Conservation (phyloP, 2,888 invertebrate species). For the Conus canariensis region DNA sequence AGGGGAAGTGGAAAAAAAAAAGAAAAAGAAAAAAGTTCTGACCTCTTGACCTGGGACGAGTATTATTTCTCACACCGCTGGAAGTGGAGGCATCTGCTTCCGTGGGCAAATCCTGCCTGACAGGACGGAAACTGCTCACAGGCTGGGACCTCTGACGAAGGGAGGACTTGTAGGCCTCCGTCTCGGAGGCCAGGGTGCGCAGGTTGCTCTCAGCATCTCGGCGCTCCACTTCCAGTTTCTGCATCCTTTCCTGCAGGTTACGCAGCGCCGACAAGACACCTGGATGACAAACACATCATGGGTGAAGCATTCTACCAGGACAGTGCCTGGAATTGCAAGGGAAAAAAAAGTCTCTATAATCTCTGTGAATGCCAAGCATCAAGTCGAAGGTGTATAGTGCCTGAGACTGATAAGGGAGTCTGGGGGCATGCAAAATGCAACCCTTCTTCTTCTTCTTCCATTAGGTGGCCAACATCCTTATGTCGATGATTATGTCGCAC, state of each 20-base stretch:
- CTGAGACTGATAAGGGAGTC: no score
- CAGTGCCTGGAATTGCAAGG: no score
- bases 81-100: neutral
- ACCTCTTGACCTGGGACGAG: slow-evolving; percentile 3
- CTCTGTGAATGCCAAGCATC: no score
- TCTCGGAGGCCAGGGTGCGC: slow-evolving; percentile 69
- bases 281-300: slow-evolving; percentile 44
- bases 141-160: neutral
- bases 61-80: neutral
- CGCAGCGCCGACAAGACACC: slow-evolving; percentile 75
- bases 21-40: no score
- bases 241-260: slow-evolving; percentile 74
- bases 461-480: no score
- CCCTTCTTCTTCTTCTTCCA: no score
- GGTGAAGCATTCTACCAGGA: no score
- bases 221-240: slow-evolving; percentile 72
- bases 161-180: slow-evolving; percentile 58
- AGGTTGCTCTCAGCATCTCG: slow-evolving; percentile 72
- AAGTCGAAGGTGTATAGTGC: no score
- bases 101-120: neutral
- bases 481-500: no score
- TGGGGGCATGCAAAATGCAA: no score
- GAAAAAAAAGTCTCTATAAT: no score
- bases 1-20: no score
- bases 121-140: neutral